Evolutionary conservation across 2,113 vertebrate genomes (phyloP), one percentile per base, ranked within the genome.

Genomic region (Callithrix jacchus): DNA sequence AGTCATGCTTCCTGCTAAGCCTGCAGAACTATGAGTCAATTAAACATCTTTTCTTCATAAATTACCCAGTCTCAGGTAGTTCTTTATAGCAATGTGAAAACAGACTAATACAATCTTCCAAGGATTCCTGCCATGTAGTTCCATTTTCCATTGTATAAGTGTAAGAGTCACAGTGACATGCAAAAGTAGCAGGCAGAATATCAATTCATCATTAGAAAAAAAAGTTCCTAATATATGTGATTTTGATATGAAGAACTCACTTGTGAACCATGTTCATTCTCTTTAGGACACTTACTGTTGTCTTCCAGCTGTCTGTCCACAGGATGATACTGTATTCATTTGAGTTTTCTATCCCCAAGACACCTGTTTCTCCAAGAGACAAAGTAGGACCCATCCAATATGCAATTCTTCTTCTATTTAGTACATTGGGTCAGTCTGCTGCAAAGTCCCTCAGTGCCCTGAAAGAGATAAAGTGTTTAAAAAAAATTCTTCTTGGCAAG

Each of bases 191-290:
- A 96, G 9, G 30, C 13, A 95, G 84, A 94, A 90, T 92, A 74
- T 61, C 47, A 91, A 54, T n/a, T 93, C 21, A 91, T 92, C 17
- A 6, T 73, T 66, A 89, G 47, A 6, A 47, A 87, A 76, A 87
- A 90, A 42, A 18, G 45, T 79, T 18, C 32, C 13, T 47, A 79
- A 88, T 80, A 42, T 20, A 52, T 82, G 58, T 71, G 87, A 88
- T 91, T 95, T 85, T 47, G 54, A 49, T 70, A 84, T 40, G n/a
- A 96, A 95, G 71, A 96, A 81, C 47, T 95, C 92, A 68, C 21
- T 96, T 23, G 6, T 2, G 25, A 86, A 92, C 66, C 85, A 94
- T 1, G 3, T 77, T n/a, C 61, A 3, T 66, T 95, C 81, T 87
- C 49, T 96, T 66, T 37, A 52, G 25, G 47, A 84, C 45, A 30